These are phyloP conservation scores for Caenorhabditis sp. DNA, from an alignment of 2,888 invertebrate genomes.

Conservation along the genomic window DNA sequence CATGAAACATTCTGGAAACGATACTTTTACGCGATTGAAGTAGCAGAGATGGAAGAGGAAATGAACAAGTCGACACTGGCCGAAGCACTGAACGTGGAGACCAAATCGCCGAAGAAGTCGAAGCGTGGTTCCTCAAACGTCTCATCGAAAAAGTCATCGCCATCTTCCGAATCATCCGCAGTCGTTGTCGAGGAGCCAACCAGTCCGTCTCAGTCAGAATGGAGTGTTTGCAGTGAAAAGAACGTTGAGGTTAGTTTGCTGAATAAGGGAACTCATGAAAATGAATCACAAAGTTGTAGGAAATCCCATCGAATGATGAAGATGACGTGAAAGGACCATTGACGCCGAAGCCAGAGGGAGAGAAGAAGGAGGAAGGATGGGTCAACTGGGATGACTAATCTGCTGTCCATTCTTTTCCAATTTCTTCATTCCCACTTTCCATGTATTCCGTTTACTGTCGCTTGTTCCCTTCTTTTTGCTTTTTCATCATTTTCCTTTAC, in stretches of 20 bases:
- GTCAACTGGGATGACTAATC: constrained; percentile 74
- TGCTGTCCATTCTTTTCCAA: background rate
- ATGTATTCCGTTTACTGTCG: constrained; percentile 9
- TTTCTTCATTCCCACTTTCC: background rate
- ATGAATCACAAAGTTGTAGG: constrained; percentile 34
- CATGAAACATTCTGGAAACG: constrained; percentile 91
- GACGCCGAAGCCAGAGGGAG: constrained; percentile 60
- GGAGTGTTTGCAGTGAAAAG: constrained; percentile 75
- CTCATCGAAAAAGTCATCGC: constrained; percentile 55
- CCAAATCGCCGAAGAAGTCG: constrained; percentile 49
- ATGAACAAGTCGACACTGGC: constrained; percentile 65
- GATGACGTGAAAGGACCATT: constrained; percentile 62
- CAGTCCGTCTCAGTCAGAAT: constrained; percentile 71
- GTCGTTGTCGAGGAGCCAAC: constrained; percentile 70
- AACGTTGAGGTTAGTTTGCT: constrained; percentile 61
- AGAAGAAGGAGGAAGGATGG: constrained; percentile 71
- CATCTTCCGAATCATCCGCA: constrained; percentile 54
- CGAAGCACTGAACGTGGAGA: constrained; percentile 69
- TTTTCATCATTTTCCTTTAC: background rate
- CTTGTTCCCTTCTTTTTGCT: constrained; percentile 17
- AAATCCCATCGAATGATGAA: constrained; percentile 59
- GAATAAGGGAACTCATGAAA: background rate
- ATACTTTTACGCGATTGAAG: constrained; percentile 88
- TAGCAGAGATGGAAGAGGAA: constrained; percentile 77
- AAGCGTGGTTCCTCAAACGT: constrained; percentile 30